Conservation (phyloP, 2,113 vertebrate species). For the Pseudorasbora parva region DNA sequence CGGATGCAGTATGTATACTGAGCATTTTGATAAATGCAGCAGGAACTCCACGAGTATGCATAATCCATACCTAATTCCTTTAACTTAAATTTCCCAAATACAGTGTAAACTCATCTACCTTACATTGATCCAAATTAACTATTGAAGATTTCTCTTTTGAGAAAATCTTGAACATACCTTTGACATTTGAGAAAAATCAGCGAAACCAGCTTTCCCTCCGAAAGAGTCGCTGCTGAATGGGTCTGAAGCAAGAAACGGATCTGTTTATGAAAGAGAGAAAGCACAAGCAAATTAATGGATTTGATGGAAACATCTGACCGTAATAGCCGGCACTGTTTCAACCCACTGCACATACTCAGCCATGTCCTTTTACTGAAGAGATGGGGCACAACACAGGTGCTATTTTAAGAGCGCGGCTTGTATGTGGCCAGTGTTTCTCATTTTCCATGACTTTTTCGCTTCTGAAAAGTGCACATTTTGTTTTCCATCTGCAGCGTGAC, state of each 20-base stretch:
- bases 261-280: constrained; percentile 66
- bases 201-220: constrained; percentile 84
- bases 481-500: constrained; percentile 63
- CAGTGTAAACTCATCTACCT: not conserved
- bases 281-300: constrained; percentile 22
- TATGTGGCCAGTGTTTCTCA: constrained; percentile 65
- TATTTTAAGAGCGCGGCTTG: constrained; percentile 68
- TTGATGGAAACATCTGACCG: constrained; percentile 59
- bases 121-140: not conserved
- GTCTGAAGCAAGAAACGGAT: constrained; percentile 87
- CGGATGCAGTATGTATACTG: not conserved
- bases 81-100: not conserved
- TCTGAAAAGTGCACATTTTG: constrained; percentile 65
- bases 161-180: constrained; percentile 80
- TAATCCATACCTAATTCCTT: not conserved
- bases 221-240: constrained; percentile 85
- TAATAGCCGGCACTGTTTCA: not conserved
- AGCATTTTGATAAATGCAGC: not conserved
- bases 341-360: not conserved
- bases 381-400: constrained; percentile 37
- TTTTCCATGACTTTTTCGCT: constrained; percentile 74
- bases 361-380: constrained; percentile 13
- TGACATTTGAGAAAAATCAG: constrained; percentile 96
- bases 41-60: not conserved
- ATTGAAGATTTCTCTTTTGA: not conserved